Conservation (phyloP, 2,113 vertebrate genomes). For the Deroptyus accipitrinus region DNA sequence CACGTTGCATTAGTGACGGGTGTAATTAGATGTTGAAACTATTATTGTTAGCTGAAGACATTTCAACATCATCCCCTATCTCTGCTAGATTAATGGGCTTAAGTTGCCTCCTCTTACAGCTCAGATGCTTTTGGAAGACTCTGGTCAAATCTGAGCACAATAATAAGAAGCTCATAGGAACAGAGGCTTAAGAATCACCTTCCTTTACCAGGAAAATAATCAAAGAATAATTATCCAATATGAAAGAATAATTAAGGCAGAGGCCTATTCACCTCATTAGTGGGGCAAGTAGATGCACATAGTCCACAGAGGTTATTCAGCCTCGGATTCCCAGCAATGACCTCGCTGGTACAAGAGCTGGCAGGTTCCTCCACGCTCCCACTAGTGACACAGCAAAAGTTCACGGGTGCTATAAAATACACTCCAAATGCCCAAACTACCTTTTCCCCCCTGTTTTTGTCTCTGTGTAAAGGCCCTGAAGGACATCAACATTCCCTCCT, state of each 20-base stretch:
- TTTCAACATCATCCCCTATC: fast-evolving
- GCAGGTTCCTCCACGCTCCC: background rate
- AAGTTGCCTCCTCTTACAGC: background rate
- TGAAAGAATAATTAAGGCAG: background rate
- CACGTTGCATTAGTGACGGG: fast-evolving
- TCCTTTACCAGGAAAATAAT: background rate
- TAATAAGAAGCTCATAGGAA: background rate
- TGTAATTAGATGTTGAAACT: fast-evolving
- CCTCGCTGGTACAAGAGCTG: background rate
- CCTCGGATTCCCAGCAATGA: background rate
- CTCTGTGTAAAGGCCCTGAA: background rate
- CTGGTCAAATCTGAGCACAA: background rate
- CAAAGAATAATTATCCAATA: background rate
- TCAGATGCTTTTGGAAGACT: background rate
- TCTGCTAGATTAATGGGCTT: background rate
- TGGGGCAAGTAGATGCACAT: background rate
- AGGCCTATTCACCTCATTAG: background rate
- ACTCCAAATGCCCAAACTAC: background rate
- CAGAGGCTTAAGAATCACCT: background rate
- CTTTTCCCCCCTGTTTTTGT: background rate
- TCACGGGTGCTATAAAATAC: background rate
- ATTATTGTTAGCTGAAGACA: background rate
- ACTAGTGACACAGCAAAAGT: background rate
- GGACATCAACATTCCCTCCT: background rate
- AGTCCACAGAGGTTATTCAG: background rate